Evolutionary conservation across 1,140 invertebrate species (phyloP).

Genomic region (Drosophila funebris): DNA sequence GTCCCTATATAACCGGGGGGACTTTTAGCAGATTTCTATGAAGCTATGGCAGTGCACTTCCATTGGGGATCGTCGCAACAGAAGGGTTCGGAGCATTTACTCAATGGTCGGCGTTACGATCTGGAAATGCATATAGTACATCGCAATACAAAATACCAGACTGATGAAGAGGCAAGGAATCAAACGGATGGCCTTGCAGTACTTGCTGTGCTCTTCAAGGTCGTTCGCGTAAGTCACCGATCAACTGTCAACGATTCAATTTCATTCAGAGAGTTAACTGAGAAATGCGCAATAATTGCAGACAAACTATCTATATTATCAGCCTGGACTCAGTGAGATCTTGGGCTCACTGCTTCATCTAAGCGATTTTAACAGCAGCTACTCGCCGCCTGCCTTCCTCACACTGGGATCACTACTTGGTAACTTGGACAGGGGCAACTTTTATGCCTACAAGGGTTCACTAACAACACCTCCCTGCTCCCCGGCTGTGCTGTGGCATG

Average conservation of each 20-base stretch:
- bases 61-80: constrained; percentile 85
- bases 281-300: background rate
- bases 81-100: constrained; percentile 85
- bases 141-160: constrained; percentile 89
- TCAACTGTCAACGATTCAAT: background rate
- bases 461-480: constrained; percentile 96
- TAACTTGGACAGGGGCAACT: constrained; percentile 85
- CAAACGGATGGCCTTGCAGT: constrained; percentile 91
- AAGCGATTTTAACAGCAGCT: constrained; percentile 67
- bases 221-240: constrained; percentile 84
- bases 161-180: constrained; percentile 86
- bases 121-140: constrained; percentile 95
- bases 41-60: constrained; percentile 85
- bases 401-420: constrained; percentile 69
- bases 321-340: constrained; percentile 60
- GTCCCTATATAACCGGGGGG: constrained; percentile 58
- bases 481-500: constrained; percentile 95
- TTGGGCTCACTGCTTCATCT: constrained; percentile 57
- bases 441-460: constrained; percentile 94
- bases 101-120: constrained; percentile 86
- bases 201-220: constrained; percentile 92
- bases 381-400: constrained; percentile 46
- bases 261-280: background rate
- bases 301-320: constrained; percentile 27
- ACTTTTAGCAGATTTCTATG: constrained; percentile 76